Percentiles rank a stretch among this genome's conserved stretches.
These are phyloP conservation scores for Lepilemur septentrionalis DNA, from an alignment of 2,797 vertebrate species.

Conservation along the genomic window DNA sequence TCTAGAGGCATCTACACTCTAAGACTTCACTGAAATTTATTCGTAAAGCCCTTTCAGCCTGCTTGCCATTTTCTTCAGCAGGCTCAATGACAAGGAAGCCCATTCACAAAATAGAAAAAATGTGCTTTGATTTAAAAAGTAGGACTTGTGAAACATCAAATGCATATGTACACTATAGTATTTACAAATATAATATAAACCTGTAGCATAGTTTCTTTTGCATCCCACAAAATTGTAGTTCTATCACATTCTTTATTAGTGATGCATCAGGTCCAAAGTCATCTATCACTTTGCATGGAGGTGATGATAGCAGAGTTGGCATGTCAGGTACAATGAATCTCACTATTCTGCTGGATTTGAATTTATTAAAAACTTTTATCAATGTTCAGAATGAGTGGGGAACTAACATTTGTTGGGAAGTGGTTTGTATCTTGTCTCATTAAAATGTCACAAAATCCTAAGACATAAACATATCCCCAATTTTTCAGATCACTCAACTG, in stretches of 20 bases:
- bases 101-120: not conserved
- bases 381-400: not conserved
- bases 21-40: not conserved
- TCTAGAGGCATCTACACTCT: no score
- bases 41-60: not conserved
- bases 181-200: not conserved
- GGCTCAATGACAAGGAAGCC: not conserved
- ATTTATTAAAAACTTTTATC: not conserved
- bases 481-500: not conserved
- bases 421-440: not conserved
- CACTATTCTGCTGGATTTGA: not conserved
- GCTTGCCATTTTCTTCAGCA: not conserved
- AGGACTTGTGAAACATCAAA: not conserved
- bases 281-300: not conserved
- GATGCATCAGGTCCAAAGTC: not conserved
- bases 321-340: not conserved
- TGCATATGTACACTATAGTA: not conserved
- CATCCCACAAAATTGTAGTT: not conserved
- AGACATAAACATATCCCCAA: rapidly evolving
- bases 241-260: not conserved
- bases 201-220: not conserved
- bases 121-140: not conserved
- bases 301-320: rapidly evolving
- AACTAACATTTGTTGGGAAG: not conserved
- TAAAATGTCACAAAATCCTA: not conserved